Evolutionary conservation across 2,888 invertebrate genomes (phyloP), one percentile per base, ranked within the genome.

Genomic region (Pachycephus smyrnensis): DNA sequence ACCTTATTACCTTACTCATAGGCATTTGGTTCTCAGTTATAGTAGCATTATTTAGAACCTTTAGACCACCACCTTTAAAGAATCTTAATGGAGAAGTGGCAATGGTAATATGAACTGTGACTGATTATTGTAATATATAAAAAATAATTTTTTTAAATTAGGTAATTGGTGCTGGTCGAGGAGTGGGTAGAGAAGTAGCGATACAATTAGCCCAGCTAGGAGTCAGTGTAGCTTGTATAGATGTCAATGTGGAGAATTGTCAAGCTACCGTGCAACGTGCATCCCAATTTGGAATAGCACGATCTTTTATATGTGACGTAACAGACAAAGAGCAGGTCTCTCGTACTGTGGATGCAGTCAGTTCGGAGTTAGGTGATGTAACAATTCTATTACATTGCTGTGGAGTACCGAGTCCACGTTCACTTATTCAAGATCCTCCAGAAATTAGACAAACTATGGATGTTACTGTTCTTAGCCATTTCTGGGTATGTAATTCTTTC

Each of bases 111-210:
- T 37, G 32, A 73, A 69, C 23, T 75, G 9, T 23, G 6, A 31
- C 11, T 69, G 23, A 40, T 37, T 71, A 73, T 80, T 36, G 9
- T 30, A 68, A 37, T 69, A 73, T 35, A 37, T 40, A 76, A 73
- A 33, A 31, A 31, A 71, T 33, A 15, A 71, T 3, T 15, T 31
- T 35, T 69, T 31, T n/a, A 36, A 69, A 31, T 73, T 86, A 94
- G 94, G 92, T 96, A 15, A 94, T 96, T 77, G 96, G 96, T n/a
- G 93, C 95, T 71, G 95, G 95, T 73, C 92, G 94, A 84, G 95
- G 95, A 30, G 92, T 95, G 9, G 95, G 95, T 0, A 92, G 93
- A 79, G 94, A 95, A 87, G 90, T 95, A 80, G 94, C 95, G 0
- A 90, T 94, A 80, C 94, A 94, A 85, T 88, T 95, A 78, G 93